Conservation (phyloP, 2,888 invertebrate genomes). For the Acleris holmiana region DNA sequence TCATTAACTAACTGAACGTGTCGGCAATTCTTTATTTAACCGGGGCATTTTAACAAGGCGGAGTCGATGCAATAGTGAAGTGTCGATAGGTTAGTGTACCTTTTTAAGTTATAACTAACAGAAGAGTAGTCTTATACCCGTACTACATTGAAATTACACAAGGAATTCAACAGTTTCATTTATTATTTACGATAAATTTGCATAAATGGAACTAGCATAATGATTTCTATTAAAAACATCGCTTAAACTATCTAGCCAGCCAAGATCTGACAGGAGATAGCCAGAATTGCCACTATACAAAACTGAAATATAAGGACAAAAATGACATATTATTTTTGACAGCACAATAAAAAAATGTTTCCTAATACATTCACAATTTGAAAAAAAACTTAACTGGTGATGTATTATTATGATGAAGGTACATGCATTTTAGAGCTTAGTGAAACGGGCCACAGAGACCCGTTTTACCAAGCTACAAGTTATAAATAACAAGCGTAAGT, state of each 20-base stretch:
- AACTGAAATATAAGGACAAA: not conserved
- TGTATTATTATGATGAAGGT: no score
- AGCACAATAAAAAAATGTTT: no score
- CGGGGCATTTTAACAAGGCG: slow-evolving; percentile 25
- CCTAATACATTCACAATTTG: no score
- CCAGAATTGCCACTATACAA: slow-evolving; percentile 23
- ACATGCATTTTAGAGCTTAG: no score
- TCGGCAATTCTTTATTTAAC: slow-evolving; percentile 17
- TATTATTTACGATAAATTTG: slow-evolving; percentile 13
- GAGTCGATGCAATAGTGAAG: slow-evolving; percentile 26
- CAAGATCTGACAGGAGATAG: slow-evolving; percentile 16
- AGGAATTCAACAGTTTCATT: slow-evolving; percentile 19
- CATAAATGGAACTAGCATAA: slow-evolving; percentile 24
- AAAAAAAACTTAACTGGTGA: no score
- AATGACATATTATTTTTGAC: not conserved
- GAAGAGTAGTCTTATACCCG: slow-evolving; percentile 8
- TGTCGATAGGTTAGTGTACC: slow-evolving; percentile 35
- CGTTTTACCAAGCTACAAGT: no score
- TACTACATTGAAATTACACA: slow-evolving; percentile 2
- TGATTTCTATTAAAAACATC: slow-evolving; percentile 35
- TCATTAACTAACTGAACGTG: slow-evolving; percentile 40
- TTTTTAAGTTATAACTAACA: slow-evolving; percentile 29
- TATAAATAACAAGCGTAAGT: no score
- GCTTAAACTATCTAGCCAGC: slow-evolving; percentile 22
- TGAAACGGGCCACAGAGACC: no score